Conservation (phyloP, 2,797 vertebrate species). For the Lacerta agilis region DNA sequence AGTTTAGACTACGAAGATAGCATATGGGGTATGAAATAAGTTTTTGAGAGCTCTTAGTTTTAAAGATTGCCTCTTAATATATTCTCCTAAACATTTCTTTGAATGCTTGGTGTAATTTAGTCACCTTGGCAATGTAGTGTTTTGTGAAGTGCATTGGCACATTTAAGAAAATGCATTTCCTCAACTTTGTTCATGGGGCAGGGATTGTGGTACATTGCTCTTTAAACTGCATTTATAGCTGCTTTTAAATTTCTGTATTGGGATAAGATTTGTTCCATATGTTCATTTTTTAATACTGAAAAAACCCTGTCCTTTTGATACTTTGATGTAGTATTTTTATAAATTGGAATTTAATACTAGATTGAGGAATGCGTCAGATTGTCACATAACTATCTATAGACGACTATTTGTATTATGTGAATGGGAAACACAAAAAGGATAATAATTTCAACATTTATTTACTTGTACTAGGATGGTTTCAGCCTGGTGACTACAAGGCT, state of each 20-base stretch:
- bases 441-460: not conserved
- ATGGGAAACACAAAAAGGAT: not conserved
- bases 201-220: not conserved
- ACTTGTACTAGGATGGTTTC: not conserved
- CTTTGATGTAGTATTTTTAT: not conserved
- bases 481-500: not conserved
- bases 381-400: not conserved
- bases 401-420: not conserved
- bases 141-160: not conserved
- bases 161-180: not conserved
- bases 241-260: not conserved
- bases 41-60: not conserved
- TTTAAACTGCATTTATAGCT: not conserved
- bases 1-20: not conserved
- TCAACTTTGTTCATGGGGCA: not conserved
- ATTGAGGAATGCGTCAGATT: not conserved
- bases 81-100: not conserved
- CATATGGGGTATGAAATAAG: not conserved
- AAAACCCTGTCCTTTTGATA: not conserved
- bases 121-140: no score
- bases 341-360: not conserved
- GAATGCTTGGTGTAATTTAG: not conserved
- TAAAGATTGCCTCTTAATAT: not conserved
- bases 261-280: not conserved
- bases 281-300: not conserved